These are phyloP conservation scores for Temnothorax unifasciatus DNA, from an alignment of 2,888 invertebrate genomes.

Conservation along the genomic window DNA sequence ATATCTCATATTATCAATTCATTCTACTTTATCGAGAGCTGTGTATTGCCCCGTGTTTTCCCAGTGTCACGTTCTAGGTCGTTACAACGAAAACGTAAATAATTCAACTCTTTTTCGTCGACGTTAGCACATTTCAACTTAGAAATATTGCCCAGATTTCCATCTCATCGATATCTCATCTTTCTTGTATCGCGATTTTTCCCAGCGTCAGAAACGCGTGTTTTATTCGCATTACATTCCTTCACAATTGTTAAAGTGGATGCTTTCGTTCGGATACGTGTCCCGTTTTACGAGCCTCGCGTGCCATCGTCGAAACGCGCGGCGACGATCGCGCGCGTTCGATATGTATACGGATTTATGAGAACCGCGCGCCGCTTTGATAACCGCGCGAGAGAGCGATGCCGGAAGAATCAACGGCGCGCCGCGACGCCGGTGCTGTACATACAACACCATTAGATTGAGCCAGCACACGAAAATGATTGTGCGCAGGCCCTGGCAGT, in stretches of 20 bases:
- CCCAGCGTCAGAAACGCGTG: background rate
- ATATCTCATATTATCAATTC: background rate
- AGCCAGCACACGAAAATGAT: slow-evolving; percentile 64
- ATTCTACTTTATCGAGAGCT: background rate
- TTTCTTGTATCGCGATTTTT: background rate
- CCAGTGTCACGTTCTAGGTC: background rate
- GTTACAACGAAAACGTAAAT: background rate
- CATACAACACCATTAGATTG: slow-evolving; percentile 45
- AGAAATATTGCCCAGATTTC: slow-evolving; percentile 20
- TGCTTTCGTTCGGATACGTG: slow-evolving; percentile 6
- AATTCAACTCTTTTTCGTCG: background rate
- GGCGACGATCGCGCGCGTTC: slow-evolving; percentile 1
- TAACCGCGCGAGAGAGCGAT: slow-evolving; percentile 8
- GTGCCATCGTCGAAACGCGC: background rate
- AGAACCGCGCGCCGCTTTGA: background rate
- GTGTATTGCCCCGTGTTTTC: background rate
- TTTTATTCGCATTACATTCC: background rate
- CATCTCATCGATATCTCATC: slow-evolving; percentile 17
- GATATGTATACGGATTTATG: background rate
- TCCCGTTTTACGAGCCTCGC: background rate
- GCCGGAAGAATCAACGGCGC: slow-evolving; percentile 50
- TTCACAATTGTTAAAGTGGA: slow-evolving; percentile 34
- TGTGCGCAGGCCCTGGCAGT: slow-evolving; percentile 54
- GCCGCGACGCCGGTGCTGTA: slow-evolving; percentile 20
- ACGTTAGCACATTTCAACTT: background rate